These are phyloP conservation scores for Saccopteryx leptura DNA, from an alignment of 2,113 vertebrate species.

Conservation along the genomic window DNA sequence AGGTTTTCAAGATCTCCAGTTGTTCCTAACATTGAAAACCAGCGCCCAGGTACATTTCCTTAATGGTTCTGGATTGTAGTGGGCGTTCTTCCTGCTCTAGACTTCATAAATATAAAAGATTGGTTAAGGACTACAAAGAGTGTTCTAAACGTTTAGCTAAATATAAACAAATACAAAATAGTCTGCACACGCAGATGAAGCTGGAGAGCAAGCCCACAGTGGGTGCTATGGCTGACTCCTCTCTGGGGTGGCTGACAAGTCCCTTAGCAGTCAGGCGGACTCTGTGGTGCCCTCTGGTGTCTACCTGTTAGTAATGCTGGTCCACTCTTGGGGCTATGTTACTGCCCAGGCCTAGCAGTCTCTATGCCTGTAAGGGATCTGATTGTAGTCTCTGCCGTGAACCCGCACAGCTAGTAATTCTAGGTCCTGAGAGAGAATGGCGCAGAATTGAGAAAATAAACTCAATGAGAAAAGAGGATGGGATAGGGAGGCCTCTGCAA, in stretches of 20 bases:
- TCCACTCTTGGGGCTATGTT: not conserved
- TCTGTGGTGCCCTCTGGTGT: not conserved
- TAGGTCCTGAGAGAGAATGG: too few relatives aligned
- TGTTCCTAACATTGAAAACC: not conserved
- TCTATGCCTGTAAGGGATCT: not conserved
- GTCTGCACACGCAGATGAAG: not conserved
- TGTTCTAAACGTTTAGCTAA: constrained; percentile 44
- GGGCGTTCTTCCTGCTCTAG: not conserved
- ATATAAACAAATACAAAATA: not conserved
- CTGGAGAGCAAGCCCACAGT: not conserved
- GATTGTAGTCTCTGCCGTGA: not conserved
- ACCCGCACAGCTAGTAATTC: too few relatives aligned
- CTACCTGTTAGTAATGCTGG: not conserved
- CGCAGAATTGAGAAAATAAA: too few relatives aligned
- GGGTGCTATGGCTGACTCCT: not conserved
- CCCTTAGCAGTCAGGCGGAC: not conserved
- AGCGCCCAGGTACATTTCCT: not conserved
- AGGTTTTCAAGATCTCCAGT: not conserved
- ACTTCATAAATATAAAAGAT: not conserved
- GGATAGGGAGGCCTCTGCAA: too few relatives aligned
- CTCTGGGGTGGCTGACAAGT: not conserved
- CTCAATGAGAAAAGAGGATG: too few relatives aligned
- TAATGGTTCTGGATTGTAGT: not conserved
- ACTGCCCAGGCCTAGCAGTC: not conserved
- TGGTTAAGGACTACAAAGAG: not conserved